These are phyloP conservation scores for Philonicus albiceps DNA, from an alignment of 2,888 invertebrate species.

Conservation along the genomic window DNA sequence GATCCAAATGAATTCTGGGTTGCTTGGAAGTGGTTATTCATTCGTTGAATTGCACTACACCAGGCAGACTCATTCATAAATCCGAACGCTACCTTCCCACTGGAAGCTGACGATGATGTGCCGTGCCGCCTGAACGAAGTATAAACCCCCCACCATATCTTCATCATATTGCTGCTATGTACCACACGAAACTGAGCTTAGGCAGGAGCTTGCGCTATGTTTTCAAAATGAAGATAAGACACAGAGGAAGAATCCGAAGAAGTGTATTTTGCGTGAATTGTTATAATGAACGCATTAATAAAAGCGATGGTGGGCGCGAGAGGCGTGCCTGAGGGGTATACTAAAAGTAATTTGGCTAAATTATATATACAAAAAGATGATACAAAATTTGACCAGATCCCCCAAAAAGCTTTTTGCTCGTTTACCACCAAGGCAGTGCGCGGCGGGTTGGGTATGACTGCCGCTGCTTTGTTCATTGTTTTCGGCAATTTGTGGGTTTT, in stretches of 20 bases:
- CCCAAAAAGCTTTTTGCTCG: background rate
- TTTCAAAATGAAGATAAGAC: background rate
- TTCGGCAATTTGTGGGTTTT: slow-evolving; percentile 16
- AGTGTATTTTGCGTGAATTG: background rate
- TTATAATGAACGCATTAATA: background rate
- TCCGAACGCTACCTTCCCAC: background rate
- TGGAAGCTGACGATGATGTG: background rate
- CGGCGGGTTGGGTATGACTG: background rate
- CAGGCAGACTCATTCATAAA: background rate
- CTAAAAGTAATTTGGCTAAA: background rate
- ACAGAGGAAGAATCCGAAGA: background rate
- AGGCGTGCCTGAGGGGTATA: background rate
- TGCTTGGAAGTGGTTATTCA: background rate
- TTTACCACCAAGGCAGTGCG: background rate
- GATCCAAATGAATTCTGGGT: background rate
- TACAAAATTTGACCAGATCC: background rate
- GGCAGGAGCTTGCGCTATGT: background rate
- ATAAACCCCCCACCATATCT: background rate
- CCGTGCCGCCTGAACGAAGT: background rate
- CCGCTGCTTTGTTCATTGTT: background rate
- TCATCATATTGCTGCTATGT: background rate
- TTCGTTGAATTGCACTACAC: background rate
- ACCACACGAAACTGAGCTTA: background rate
- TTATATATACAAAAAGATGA: background rate
- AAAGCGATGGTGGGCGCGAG: background rate